Conservation (phyloP, 2,888 invertebrate genomes). For the Caenorhabditis afra region DNA sequence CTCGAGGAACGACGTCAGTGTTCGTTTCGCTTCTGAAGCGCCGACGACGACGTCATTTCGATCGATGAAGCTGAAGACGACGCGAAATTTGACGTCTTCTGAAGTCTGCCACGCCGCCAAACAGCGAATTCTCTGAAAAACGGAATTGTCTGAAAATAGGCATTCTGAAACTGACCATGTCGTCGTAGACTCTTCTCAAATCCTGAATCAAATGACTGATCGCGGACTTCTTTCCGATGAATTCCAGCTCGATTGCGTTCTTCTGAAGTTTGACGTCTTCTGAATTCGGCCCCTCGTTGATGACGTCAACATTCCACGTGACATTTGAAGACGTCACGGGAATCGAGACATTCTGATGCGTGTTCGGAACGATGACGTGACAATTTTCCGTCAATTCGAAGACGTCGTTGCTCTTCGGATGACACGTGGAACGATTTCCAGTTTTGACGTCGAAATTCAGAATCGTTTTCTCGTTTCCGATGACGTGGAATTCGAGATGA, state of each 20-base stretch:
- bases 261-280: constrained; percentile 3
- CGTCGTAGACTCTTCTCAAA: constrained; percentile 14
- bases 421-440: background rate
- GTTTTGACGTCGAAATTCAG: background rate
- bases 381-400: constrained; percentile 14
- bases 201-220: constrained; percentile 12
- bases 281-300: background rate
- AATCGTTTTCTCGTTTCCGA: background rate
- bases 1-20: constrained; percentile 38
- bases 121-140: constrained; percentile 33
- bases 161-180: constrained; percentile 30
- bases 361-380: constrained; percentile 8
- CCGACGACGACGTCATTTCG: constrained; percentile 36
- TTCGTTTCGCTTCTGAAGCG: constrained; percentile 32
- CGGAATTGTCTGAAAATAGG: background rate
- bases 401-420: background rate
- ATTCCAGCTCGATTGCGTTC: constrained; percentile 18
- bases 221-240: constrained; percentile 2
- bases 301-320: constrained; percentile 1
- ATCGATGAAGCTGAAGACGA: constrained; percentile 28
- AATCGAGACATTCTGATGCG: background rate
- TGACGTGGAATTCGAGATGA: background rate
- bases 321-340: background rate
- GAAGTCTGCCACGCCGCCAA: constrained; percentile 10
- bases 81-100: constrained; percentile 38